These are phyloP conservation scores for Apodemia duryi DNA, from an alignment of 2,888 invertebrate species.

Conservation along the genomic window DNA sequence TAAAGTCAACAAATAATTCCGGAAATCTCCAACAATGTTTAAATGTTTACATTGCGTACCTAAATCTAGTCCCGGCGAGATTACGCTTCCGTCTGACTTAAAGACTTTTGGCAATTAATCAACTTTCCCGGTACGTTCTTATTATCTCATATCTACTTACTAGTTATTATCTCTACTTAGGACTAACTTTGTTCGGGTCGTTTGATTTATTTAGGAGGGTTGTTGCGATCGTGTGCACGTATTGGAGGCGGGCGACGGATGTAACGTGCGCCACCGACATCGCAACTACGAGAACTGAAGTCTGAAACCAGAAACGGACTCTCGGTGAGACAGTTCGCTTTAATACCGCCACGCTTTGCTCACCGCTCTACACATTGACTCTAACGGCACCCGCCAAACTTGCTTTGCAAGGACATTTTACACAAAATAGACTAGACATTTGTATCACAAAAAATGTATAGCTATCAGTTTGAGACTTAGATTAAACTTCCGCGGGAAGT, in stretches of 20 bases:
- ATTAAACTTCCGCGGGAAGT: too few relatives aligned
- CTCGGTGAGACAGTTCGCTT: constrained; percentile 39
- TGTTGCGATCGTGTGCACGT: constrained; percentile 62
- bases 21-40: constrained; percentile 63
- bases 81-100: constrained; percentile 54
- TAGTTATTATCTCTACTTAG: constrained; percentile 60
- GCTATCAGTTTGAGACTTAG: too few relatives aligned
- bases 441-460: background rate
- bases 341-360: constrained; percentile 48
- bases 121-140: constrained; percentile 50
- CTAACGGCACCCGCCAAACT: constrained; percentile 35
- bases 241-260: constrained; percentile 42
- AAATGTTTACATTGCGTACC: constrained; percentile 63
- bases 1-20: constrained; percentile 58
- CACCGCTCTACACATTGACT: constrained; percentile 44
- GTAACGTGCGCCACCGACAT: constrained; percentile 64
- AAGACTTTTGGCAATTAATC: constrained; percentile 64
- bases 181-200: constrained; percentile 57
- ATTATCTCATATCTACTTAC: constrained; percentile 61
- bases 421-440: background rate
- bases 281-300: constrained; percentile 64
- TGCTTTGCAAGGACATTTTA: constrained; percentile 1
- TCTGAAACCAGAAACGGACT: constrained; percentile 25
- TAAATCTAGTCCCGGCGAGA: constrained; percentile 53
- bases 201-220: constrained; percentile 67